Evolutionary conservation across 1,140 invertebrate species (phyloP), one percentile per base, ranked within the genome.

Genomic region (Eumeta japonica): DNA sequence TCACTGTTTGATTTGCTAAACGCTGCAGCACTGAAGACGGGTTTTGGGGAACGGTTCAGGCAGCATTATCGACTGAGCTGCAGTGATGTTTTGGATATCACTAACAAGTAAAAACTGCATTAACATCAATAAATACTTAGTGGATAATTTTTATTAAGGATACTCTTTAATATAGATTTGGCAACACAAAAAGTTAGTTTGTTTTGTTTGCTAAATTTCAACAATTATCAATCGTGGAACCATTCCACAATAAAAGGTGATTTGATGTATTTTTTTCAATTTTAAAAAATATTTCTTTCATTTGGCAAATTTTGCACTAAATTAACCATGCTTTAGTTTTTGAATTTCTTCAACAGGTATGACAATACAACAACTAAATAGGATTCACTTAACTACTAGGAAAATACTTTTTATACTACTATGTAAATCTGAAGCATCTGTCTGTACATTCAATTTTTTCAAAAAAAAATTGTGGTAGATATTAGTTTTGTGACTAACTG

Each of bases 31-130:
- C 57, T 83, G 41, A 77, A 76, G 45, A 84, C 82, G 10, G 60
- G 54, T 27, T 58, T 59, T 3, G 83, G 83, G 2, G 58, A 75
- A 12, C 66, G 75, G 11, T 73, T 83, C 35, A 57, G 80, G 1
- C 78, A 78, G 48, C 80, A 81, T 47, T 83, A 83, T 59, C 72
- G 79, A 18, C 72, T 86, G 2, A 78, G 75, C 45, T 66, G 76
- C 44, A 79, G 79, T 29, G 83, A 85, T 46, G 81, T 83, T 7
- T 62, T 83, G 35, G 84, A 86, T 55, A 84, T 85, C 50, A 83
- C 78, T 35, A 85, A 85, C 65, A 86, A 86, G 83, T 86, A 55
- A 79, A 80, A 78, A 27, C 27, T 32, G 28, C 30, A 16, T 24
- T 15, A 45, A 16, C 15, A 36, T 16, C 7, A 17, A 34, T 13